Evolutionary conservation across 2,797 vertebrate genomes (phyloP), one percentile per base, ranked within the genome.

Genomic region (Sylvia borin): DNA sequence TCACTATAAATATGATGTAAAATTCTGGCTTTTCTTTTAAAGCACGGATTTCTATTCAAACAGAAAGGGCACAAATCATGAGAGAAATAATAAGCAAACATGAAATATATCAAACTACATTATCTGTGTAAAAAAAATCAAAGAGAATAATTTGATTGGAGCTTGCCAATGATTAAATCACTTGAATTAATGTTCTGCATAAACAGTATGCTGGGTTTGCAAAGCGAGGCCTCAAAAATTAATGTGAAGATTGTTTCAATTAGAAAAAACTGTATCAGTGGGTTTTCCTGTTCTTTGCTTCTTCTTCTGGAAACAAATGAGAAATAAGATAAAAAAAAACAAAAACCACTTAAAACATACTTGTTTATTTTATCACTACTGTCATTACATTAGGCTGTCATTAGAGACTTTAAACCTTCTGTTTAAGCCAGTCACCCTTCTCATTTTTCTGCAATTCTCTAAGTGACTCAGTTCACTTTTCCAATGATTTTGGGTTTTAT

Each of bases 61-160:
- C 1, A 11, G 32, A 38, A 93, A 85, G 25, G 45, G n/a, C 22
- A 80, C 9, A 94, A 91, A 88, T 88, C 11, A 71, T 13, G 16
- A 90, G 5, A 58, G 20, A 83, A 89, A 80, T 51, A 87, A 51
- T 26, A 77, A 88, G 61, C 50, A 83, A 89, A 85, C 72, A 68
- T 18, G 26, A 91, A 94, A 91, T 80, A 67, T 7, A 66, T 66
- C 42, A 65, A n/a, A 36, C 36, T 36, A 36, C 1, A 4, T 66
- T 88, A 95, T 91, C 78, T 72, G 47, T 40, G 48, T 42, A 58
- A 79, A 60, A 89, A 96, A 89, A 91, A 89, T 83, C 58, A 92
- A 91, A 77, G n/a, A 84, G 42, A 71, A 27, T 72, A 34, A 87
- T 83, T 82, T 80, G 47, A 94, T 68, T 77, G 11, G 62, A 68